Base-by-base conservation (phyloP, 2,113 vertebrate genomes). In the Panurus biarmicus region DNA sequence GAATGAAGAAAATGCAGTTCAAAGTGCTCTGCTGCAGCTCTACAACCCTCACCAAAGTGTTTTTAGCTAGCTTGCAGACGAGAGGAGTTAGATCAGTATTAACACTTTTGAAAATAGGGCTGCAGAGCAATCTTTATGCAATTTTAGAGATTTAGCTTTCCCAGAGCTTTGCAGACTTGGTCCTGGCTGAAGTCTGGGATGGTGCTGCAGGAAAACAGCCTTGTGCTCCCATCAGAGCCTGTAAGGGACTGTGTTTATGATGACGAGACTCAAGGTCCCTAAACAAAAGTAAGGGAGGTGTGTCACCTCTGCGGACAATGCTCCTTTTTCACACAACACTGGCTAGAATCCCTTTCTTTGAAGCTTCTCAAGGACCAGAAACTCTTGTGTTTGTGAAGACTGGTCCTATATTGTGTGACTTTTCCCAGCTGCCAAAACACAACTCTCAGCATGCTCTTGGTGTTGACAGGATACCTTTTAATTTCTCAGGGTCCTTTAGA, bases 31-130 rank as follows among this genome's bases (percentile, higher is more conserved):
- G 57, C 19, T 3, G 3, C 44, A 74, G 77, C 33, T 26, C 70
- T 51, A 28, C 45, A 51, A 11, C n/a, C 67, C 53, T 61, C 70
- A 82, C 22, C 0, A 0, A 56, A 64, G 48, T 5, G 13, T 60
- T 91, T 91, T 79, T 8, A 54, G 38, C 33, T 23, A 62, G 40
- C 25, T 85, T 82, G 85, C 81, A 53, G 73, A 14, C 24, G 47
- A 77, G 44, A 70, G 20, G 29, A 85, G 44, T 35, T 23, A 67
- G 48, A 47, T 26, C 36, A 38, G 42, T 13, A 77, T 5, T 33
- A 47, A 56, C 9, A 9, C 29, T 71, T 74, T 44, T 21, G 48
- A 74, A 85, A 93, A 81, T 0, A 31, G 14, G 26, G 40, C 17
- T 81, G 60, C 44, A 64, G 56, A 44, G 26, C 0, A 0, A 42